Conservation (phyloP, 1,140 invertebrate genomes). For the Aethina tumida region DNA sequence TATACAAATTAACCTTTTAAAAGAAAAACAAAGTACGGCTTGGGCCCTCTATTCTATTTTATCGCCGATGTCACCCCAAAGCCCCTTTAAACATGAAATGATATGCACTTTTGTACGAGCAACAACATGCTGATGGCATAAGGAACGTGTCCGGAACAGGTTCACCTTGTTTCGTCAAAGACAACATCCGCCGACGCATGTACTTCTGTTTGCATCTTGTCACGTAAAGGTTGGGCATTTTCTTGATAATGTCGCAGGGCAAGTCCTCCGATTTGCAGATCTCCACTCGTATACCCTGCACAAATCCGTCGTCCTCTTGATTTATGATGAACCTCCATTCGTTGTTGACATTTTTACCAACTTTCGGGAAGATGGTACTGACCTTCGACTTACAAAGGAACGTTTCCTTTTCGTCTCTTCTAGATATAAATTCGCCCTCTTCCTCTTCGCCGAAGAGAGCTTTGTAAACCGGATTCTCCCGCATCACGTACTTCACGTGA, state of each 20-base stretch:
- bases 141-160: constrained; percentile 40
- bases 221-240: too few relatives aligned
- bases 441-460: too few relatives aligned
- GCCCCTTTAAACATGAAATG: too few relatives aligned
- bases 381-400: constrained; percentile 19
- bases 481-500: too few relatives aligned
- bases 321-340: constrained; percentile 47
- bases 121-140: constrained; percentile 53
- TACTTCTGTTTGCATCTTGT: constrained; percentile 51
- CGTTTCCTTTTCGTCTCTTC: constrained; percentile 6
- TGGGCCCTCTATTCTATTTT: too few relatives aligned
- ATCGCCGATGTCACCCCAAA: too few relatives aligned
- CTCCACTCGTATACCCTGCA: constrained; percentile 44
- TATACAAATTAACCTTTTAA: too few relatives aligned
- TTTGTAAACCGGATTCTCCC: too few relatives aligned
- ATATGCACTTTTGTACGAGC: constrained; percentile 26
- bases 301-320: constrained; percentile 36
- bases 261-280: too few relatives aligned
- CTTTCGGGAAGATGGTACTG: constrained; percentile 26
- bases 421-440: too few relatives aligned
- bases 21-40: too few relatives aligned
- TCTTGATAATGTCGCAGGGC: too few relatives aligned
- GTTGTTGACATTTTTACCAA: constrained; percentile 25
- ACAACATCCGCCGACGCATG: constrained; percentile 42
- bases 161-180: constrained; percentile 37